These are phyloP conservation scores for Protobothrops mucrosquamatus DNA, from an alignment of 2,113 vertebrate genomes.

Conservation along the genomic window DNA sequence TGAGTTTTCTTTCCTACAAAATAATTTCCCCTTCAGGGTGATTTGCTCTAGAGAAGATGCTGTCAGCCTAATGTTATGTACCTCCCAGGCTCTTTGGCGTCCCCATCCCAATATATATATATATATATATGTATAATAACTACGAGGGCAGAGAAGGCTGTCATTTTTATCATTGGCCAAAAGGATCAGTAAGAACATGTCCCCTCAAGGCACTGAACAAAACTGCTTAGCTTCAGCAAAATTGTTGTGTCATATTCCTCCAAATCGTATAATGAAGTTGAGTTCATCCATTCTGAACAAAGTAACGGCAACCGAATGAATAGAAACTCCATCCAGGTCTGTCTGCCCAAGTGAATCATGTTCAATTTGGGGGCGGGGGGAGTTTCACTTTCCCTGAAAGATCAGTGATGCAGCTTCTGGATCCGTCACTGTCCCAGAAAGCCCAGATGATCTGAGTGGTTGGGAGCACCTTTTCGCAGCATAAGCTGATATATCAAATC, in stretches of 20 bases:
- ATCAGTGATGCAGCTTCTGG: background rate
- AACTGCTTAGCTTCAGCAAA: background rate
- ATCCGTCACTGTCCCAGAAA: background rate
- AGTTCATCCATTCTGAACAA: background rate
- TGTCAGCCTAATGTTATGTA: background rate
- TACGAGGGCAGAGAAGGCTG: background rate
- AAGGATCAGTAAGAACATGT: background rate
- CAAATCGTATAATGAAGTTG: background rate
- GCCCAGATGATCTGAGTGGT: background rate
- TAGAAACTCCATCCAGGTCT: background rate
- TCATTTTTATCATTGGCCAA: background rate
- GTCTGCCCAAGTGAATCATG: background rate
- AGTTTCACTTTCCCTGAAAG: background rate
- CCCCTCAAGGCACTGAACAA: background rate
- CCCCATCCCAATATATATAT: background rate
- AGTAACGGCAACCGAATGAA: background rate
- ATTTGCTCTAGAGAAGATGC: background rate
- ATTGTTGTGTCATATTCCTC: background rate
- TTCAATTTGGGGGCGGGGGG: background rate
- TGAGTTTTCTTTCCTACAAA: background rate
- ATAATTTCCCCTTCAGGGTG: background rate
- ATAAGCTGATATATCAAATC: background rate
- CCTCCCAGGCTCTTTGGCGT: background rate
- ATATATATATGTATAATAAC: no score
- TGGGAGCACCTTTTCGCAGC: background rate